These are phyloP conservation scores for Drosophila putrida DNA, from an alignment of 2,888 invertebrate genomes.

Conservation along the genomic window DNA sequence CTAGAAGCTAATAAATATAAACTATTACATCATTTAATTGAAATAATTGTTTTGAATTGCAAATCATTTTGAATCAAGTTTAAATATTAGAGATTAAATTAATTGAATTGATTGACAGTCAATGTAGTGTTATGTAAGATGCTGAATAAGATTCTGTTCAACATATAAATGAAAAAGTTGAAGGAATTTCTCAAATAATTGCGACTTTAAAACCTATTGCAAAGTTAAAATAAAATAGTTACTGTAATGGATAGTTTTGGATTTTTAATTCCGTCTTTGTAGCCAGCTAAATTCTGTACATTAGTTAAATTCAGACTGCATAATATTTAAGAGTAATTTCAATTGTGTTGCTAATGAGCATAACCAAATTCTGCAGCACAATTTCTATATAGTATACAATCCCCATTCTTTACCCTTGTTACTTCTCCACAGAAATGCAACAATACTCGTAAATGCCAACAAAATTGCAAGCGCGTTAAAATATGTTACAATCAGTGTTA, in stretches of 20 bases:
- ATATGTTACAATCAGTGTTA: slow-evolving; percentile 78
- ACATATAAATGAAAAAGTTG: too few species aligned
- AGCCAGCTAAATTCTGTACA: neutral
- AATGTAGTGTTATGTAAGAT: too few species aligned
- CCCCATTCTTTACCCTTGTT: neutral
- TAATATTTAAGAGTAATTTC: slow-evolving; percentile 13
- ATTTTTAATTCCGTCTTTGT: neutral
- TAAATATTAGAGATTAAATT: too few species aligned
- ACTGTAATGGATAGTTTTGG: too few species aligned
- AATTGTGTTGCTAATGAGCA: slow-evolving; percentile 55
- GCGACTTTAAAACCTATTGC: too few species aligned
- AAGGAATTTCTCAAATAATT: too few species aligned
- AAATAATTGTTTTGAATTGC: neutral
- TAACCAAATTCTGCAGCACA: slow-evolving; percentile 3
- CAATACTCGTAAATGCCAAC: slow-evolving; percentile 55
- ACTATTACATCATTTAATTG: too few species aligned
- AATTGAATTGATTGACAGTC: too few species aligned
- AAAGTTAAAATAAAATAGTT: too few species aligned
- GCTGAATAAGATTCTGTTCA: too few species aligned
- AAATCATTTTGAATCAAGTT: too few species aligned
- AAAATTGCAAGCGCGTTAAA: slow-evolving; percentile 60
- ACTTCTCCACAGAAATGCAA: slow-evolving; percentile 26
- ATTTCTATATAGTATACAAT: neutral
- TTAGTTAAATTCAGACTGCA: neutral
- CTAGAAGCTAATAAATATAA: neutral